A percentile compares a stretch with the other conserved stretches of the same genome.
These are phyloP conservation scores for Epinotia ramella DNA, from an alignment of 2,888 invertebrate genomes.

Conservation along the genomic window DNA sequence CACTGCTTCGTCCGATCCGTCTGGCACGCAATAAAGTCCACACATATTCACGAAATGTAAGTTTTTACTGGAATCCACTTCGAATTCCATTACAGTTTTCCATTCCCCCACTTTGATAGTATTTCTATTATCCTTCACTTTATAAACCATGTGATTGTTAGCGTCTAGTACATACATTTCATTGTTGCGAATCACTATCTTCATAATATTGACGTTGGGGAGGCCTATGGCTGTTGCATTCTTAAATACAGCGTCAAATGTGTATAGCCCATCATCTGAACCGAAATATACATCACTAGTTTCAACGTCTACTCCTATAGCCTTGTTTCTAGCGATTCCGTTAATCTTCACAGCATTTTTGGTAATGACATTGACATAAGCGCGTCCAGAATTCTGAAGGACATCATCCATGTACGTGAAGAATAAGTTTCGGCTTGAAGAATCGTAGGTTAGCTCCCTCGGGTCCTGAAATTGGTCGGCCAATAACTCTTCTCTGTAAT, in stretches of 20 bases:
- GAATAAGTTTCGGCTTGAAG: slow-evolving; percentile 71
- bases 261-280: slow-evolving; percentile 74
- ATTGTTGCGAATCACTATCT: slow-evolving; percentile 72
- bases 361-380: slow-evolving; percentile 69
- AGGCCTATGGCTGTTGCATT: slow-evolving; percentile 68
- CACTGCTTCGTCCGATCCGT: slow-evolving; percentile 60
- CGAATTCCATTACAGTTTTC: slow-evolving; percentile 72
- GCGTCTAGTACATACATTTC: slow-evolving; percentile 75
- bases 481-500: slow-evolving; percentile 71
- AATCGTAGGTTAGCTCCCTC: slow-evolving; percentile 75
- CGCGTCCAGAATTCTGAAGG: slow-evolving; percentile 73
- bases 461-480: slow-evolving; percentile 66
- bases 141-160: slow-evolving; percentile 75
- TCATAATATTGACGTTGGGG: slow-evolving; percentile 74
- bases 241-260: slow-evolving; percentile 67
- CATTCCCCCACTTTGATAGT: slow-evolving; percentile 63
- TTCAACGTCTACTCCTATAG: slow-evolving; percentile 71
- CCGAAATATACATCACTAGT: slow-evolving; percentile 77
- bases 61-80: slow-evolving; percentile 70
- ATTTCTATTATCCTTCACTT: slow-evolving; percentile 61
- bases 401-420: slow-evolving; percentile 79
- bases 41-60: slow-evolving; percentile 74
- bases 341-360: slow-evolving; percentile 66
- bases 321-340: slow-evolving; percentile 73
- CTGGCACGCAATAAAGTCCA: slow-evolving; percentile 69